Evolutionary conservation across 2,797 vertebrate species (phyloP).

Genomic region (Leptoclinus maculatus): DNA sequence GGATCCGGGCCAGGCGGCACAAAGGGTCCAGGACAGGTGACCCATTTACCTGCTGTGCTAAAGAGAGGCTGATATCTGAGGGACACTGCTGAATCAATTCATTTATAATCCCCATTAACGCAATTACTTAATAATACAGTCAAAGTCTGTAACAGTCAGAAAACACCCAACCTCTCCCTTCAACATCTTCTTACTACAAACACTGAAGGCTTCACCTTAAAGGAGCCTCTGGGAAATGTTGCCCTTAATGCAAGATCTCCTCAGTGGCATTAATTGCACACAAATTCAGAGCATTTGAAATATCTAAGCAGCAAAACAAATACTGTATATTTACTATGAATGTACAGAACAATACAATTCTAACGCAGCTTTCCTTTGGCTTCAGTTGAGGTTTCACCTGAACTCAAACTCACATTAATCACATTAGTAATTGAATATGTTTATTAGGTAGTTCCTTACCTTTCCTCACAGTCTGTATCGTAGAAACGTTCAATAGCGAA

Average conservation of each 20-base stretch:
- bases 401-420: background rate
- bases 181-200: background rate
- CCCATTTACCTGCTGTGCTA: slow-evolving; percentile 38
- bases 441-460: slow-evolving; percentile 55
- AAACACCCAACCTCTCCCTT: background rate
- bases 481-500: slow-evolving; percentile 34
- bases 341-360: background rate
- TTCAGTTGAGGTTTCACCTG: background rate
- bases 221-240: background rate
- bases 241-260: background rate
- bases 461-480: slow-evolving; percentile 36
- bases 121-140: slow-evolving; percentile 20
- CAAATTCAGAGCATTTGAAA: background rate
- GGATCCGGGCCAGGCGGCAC: slow-evolving; percentile 54
- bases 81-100: slow-evolving; percentile 20
- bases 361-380: background rate
- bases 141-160: background rate
- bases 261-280: background rate
- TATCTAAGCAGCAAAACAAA: background rate
- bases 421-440: background rate
- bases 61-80: slow-evolving; percentile 33
- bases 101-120: slow-evolving; percentile 23
- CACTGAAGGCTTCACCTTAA: background rate
- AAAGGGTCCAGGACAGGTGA: slow-evolving; percentile 52
- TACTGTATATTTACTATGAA: background rate